Conservation (phyloP, 1,140 invertebrate species). For the Theocolax elegans region DNA sequence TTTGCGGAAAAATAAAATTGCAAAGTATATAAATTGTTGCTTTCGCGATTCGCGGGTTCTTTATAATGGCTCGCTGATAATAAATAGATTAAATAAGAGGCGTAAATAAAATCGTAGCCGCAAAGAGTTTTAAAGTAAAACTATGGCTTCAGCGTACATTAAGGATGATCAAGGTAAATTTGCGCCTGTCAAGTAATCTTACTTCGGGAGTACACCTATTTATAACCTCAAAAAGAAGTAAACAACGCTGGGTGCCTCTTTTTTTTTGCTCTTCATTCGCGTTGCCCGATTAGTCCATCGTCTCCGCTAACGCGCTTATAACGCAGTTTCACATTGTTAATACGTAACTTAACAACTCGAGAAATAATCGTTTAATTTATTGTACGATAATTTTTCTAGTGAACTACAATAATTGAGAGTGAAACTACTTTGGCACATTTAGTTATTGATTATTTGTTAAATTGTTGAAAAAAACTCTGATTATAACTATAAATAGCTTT, state of each 20-base stretch:
- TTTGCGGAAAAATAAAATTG: no score
- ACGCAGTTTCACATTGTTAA: no score
- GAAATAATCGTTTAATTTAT: no score
- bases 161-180: slow-evolving; percentile 64
- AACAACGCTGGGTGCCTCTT: no score
- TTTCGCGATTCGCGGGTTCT: not conserved
- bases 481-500: no score
- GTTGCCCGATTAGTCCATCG: not conserved
- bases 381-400: no score
- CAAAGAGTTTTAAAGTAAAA: slow-evolving; percentile 31
- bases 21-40: not conserved
- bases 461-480: no score
- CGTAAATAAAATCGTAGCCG: slow-evolving; percentile 46
- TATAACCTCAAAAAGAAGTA: slow-evolving; percentile 59
- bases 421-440: no score
- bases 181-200: slow-evolving; percentile 35
- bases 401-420: no score
- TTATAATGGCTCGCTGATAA: slow-evolving; percentile 49
- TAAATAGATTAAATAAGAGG: slow-evolving; percentile 38
- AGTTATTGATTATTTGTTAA: no score
- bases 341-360: no score
- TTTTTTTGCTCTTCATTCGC: slow-evolving; percentile 12
- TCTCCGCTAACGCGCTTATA: not conserved
- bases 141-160: slow-evolving; percentile 61
- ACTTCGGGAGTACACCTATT: slow-evolving; percentile 37